Conservation (phyloP, 1,140 invertebrate genomes). For the Drosophila malerkotliana region DNA sequence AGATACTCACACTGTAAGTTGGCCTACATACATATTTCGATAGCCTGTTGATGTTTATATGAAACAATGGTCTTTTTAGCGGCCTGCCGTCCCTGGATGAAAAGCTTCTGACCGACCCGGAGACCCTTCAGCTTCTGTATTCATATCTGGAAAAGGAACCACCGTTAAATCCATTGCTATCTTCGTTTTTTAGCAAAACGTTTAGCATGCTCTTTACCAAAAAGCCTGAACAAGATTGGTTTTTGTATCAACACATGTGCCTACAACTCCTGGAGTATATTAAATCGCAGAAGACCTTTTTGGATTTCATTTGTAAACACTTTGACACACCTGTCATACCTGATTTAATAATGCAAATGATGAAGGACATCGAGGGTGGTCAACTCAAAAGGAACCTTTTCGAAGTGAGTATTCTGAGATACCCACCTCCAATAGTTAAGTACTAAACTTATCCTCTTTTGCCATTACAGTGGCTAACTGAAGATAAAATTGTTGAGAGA, state of each 20-base stretch:
- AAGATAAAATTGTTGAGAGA: constrained; percentile 92
- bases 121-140: constrained; percentile 93
- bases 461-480: constrained; percentile 93
- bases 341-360: constrained; percentile 95
- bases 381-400: constrained; percentile 92
- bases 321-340: constrained; percentile 97
- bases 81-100: constrained; percentile 94
- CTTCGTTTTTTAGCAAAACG: constrained; percentile 98
- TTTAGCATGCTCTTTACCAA: constrained; percentile 93
- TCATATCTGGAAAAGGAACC: constrained; percentile 94
- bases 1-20: constrained; percentile 90
- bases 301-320: constrained; percentile 93
- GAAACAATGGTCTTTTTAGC: constrained; percentile 62
- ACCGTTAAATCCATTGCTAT: constrained; percentile 95
- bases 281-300: constrained; percentile 93
- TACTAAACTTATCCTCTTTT: not conserved
- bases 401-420: constrained; percentile 86
- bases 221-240: constrained; percentile 92
- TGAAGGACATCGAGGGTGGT: constrained; percentile 92
- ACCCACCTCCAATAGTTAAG: not conserved
- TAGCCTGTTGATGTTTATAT: not conserved
- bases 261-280: constrained; percentile 96
- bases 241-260: constrained; percentile 94
- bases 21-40: not conserved
- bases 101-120: constrained; percentile 90